phyloP scores from a whole-genome alignment of 2,113 vertebrate genomes.

The Solea senegalensis region DNA sequence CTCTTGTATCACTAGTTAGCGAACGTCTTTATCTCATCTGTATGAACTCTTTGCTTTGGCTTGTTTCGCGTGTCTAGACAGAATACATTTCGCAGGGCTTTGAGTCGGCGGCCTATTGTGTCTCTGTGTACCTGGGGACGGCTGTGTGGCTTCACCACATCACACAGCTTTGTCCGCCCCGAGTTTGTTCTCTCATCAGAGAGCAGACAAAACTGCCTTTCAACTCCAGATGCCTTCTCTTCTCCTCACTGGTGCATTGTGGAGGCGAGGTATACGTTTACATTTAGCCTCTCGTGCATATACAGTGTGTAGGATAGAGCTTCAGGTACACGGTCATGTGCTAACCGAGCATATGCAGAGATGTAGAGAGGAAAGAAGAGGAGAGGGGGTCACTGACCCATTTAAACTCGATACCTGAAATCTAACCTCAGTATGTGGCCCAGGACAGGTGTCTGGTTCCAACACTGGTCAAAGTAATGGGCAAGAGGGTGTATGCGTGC shows the following conservation, averaged over 20 bases:
- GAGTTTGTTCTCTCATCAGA: constrained; percentile 63
- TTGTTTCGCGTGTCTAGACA: constrained; percentile 69
- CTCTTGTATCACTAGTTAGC: constrained; percentile 23
- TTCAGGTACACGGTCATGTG: constrained; percentile 31
- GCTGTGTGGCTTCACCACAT: constrained; percentile 68
- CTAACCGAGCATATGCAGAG: constrained; percentile 40
- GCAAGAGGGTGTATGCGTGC: constrained; percentile 21
- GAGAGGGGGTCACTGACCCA: constrained; percentile 34
- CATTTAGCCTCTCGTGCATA: background rate
- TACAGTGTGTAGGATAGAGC: constrained; percentile 6
- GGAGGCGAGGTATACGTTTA: background rate
- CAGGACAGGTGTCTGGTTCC: constrained; percentile 64
- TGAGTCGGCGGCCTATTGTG: constrained; percentile 55
- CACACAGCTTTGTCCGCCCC: constrained; percentile 65
- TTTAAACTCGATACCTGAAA: constrained; percentile 72
- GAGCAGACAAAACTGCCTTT: constrained; percentile 63
- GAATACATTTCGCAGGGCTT: constrained; percentile 53
- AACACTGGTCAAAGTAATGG: constrained; percentile 49
- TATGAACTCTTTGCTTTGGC: constrained; percentile 45
- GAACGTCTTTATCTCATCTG: constrained; percentile 41
- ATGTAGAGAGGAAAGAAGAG: constrained; percentile 9
- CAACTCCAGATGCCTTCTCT: constrained; percentile 48
- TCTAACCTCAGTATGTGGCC: constrained; percentile 51
- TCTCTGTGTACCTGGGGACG: constrained; percentile 53
- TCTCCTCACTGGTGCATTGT: constrained; percentile 17